Evolutionary conservation across 30 jellyfish, hydroid and myxozoan genomes (phyloP).

Genomic region (Cassiopea xamachana): DNA sequence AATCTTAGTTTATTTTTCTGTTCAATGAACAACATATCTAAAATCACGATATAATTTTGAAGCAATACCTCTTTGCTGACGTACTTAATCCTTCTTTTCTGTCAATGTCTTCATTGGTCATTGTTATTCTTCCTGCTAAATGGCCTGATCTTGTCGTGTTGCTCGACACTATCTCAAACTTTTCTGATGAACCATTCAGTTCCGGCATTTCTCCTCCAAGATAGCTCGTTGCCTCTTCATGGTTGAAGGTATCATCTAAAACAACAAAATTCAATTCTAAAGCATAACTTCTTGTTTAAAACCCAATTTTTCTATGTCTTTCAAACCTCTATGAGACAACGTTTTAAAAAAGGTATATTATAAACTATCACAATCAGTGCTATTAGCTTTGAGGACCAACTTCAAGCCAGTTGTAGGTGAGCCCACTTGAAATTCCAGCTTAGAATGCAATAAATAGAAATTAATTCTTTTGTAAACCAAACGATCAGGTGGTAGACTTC

Average conservation of each 20-base stretch:
- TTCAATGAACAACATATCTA: neutral
- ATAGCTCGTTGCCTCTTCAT: neutral
- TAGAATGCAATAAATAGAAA: too few relatives aligned
- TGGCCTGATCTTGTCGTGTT: neutral
- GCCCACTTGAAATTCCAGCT: too few relatives aligned
- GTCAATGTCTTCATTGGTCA: constrained; percentile 3
- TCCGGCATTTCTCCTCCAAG: neutral
- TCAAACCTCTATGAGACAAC: too few relatives aligned
- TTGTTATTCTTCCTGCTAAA: constrained; percentile 3
- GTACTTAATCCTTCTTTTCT: neutral
- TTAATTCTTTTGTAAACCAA: too few relatives aligned
- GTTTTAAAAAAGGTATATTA: too few relatives aligned
- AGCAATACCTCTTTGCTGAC: neutral
- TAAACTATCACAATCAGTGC: too few relatives aligned
- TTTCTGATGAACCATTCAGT: neutral
- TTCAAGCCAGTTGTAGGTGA: too few relatives aligned
- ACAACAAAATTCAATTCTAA: neutral
- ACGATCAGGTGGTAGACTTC: too few relatives aligned
- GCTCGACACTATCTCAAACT: neutral
- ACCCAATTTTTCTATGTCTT: too few relatives aligned
- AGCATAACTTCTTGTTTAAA: too few relatives aligned
- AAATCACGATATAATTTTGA: too few relatives aligned
- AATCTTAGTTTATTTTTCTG: neutral
- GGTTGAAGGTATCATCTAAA: neutral
- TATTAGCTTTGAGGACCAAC: too few relatives aligned